phyloP scores from a whole-genome alignment of 2,888 invertebrate species.

The Rhagium mordax region DNA sequence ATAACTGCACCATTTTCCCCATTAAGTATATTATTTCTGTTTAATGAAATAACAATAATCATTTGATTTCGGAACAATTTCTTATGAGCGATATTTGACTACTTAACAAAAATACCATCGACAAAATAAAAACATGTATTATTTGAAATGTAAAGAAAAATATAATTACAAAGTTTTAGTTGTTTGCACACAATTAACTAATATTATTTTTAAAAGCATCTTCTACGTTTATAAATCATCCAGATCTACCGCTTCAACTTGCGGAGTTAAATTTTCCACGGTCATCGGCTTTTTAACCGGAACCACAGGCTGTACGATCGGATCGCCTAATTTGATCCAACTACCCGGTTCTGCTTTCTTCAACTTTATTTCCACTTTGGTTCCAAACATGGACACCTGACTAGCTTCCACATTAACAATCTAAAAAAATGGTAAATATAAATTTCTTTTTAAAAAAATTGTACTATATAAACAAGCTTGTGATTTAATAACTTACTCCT shows the following conservation, averaged over 20 bases:
- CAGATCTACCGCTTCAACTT: constrained; percentile 81
- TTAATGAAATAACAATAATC: no score
- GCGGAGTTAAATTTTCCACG: constrained; percentile 69
- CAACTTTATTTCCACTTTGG: constrained; percentile 94
- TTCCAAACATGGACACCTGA: constrained; percentile 84
- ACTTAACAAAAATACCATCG: no score
- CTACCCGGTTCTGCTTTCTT: constrained; percentile 88
- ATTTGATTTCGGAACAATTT: no score
- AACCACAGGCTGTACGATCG: constrained; percentile 57
- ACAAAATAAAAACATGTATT: not conserved
- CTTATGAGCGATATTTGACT: no score
- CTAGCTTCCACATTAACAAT: constrained; percentile 82
- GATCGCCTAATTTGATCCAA: constrained; percentile 85
- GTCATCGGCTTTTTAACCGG: constrained; percentile 60
- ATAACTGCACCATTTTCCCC: no score
- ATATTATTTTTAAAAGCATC: not conserved
- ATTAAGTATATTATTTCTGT: no score
- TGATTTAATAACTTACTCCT: constrained; percentile 77
- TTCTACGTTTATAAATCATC: constrained; percentile 75
- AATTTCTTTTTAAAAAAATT: no score
- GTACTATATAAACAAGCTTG: not conserved
- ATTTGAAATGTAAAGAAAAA: not conserved
- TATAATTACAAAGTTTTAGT: not conserved
- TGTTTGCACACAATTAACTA: not conserved
- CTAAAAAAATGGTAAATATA: constrained; percentile 71